Conservation (phyloP, 1,140 invertebrate genomes). For the Zaprionus taronus region DNA sequence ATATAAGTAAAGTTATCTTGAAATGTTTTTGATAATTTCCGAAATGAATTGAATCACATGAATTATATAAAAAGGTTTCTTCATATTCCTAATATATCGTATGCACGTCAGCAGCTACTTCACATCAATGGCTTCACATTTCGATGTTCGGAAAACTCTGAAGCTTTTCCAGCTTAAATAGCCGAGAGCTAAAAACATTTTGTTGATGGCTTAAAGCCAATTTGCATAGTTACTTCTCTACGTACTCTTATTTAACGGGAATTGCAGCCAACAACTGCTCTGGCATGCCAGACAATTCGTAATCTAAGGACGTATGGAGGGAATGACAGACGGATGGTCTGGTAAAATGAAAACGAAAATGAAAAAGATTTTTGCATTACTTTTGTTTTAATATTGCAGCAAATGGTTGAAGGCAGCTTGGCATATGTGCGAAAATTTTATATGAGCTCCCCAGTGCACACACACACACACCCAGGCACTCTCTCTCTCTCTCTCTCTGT, state of each 20-base stretch:
- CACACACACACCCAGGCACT: conserved; percentile 18
- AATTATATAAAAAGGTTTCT: too few relatives aligned
- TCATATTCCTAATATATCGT: too few relatives aligned
- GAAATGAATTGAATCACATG: too few relatives aligned
- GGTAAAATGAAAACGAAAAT: conserved; percentile 29
- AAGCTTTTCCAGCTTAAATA: not conserved
- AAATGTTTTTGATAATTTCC: too few relatives aligned
- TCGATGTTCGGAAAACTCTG: not conserved
- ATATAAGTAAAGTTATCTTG: too few relatives aligned
- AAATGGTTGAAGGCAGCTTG: conserved; percentile 70
- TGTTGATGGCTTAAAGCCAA: conserved; percentile 30
- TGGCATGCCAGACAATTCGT: conserved; percentile 45
- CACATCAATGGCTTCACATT: not conserved
- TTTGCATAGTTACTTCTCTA: conserved; percentile 7
- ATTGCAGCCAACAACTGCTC: conserved; percentile 18
- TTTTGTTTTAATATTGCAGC: conserved; percentile 78
- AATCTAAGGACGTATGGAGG: conserved; percentile 42
- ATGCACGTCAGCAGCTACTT: too few relatives aligned
- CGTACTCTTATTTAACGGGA: conserved; percentile 5
- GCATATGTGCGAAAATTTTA: conserved; percentile 76
- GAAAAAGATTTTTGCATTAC: conserved; percentile 67
- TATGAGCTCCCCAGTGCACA: conserved; percentile 48
- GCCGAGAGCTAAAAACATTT: not conserved
- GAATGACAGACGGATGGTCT: conserved; percentile 13
- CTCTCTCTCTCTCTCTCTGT: not conserved